Evolutionary conservation across 2,888 invertebrate species (phyloP).

Genomic region (Stenurella melanura): DNA sequence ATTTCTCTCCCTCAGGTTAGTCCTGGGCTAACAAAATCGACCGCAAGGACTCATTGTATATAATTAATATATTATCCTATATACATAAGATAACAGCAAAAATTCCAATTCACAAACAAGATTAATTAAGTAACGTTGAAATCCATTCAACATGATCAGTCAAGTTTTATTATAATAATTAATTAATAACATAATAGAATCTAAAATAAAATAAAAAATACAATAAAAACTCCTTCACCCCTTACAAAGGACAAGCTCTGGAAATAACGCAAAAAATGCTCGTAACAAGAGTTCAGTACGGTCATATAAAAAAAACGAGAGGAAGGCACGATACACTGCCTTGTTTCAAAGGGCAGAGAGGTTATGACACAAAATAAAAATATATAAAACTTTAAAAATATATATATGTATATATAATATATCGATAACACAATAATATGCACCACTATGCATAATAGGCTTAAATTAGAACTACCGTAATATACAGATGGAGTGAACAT

Average conservation of each 20-base stretch:
- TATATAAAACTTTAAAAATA: conserved; percentile 62
- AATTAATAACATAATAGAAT: conserved; percentile 47
- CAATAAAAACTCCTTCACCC: conserved; percentile 60
- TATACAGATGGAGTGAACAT: conserved; percentile 59
- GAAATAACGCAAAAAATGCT: conserved; percentile 46
- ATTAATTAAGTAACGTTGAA: conserved; percentile 61
- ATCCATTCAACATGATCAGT: conserved; percentile 62
- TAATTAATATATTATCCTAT: conserved; percentile 57
- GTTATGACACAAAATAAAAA: conserved; percentile 69
- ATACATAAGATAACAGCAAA: conserved; percentile 65
- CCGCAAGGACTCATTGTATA: conserved; percentile 70
- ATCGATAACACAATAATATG: conserved; percentile 54
- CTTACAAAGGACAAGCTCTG: conserved; percentile 55
- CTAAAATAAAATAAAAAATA: conserved; percentile 55
- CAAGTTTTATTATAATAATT: conserved; percentile 54
- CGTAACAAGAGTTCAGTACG: conserved; percentile 65
- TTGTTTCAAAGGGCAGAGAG: conserved; percentile 69
- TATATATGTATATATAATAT: conserved; percentile 57
- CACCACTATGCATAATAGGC: conserved; percentile 51
- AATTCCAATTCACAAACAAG: conserved; percentile 63
- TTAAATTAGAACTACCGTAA: conserved; percentile 54
- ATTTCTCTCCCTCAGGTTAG: conserved; percentile 73
- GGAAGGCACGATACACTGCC: conserved; percentile 72
- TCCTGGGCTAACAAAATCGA: conserved; percentile 73
- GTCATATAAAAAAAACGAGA: conserved; percentile 70